Percentiles rank a stretch among this genome's conserved stretches.
Conservation (phyloP, 2,797 vertebrate genomes). For the Nyctalus aviator region DNA sequence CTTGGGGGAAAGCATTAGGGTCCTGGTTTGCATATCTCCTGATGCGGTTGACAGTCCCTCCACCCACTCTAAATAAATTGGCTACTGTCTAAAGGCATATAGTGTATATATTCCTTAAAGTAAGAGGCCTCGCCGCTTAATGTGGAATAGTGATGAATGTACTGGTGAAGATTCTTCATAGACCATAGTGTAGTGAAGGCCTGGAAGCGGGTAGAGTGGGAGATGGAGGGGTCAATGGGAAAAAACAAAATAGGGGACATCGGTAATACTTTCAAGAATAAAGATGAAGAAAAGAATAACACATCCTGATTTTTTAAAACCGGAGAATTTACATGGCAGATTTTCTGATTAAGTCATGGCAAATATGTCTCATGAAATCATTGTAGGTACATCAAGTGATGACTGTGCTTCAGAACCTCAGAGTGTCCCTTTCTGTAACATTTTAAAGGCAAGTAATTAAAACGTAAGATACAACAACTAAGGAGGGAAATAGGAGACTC, state of each 20-base stretch:
- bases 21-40: background rate
- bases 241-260: too few species aligned
- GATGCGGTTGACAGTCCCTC: background rate
- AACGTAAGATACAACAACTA: background rate
- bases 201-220: too few species aligned
- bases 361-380: background rate
- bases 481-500: background rate
- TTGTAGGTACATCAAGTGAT: background rate
- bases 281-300: background rate
- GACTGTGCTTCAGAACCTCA: background rate
- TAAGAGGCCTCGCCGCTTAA: background rate
- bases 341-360: constrained; percentile 9
- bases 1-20: background rate
- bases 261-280: too few species aligned
- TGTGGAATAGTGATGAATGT: background rate
- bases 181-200: too few species aligned
- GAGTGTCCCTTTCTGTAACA: background rate
- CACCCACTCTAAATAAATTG: background rate
- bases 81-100: background rate
- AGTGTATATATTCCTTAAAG: background rate
- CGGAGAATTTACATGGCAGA: background rate
- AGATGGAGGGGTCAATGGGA: too few species aligned
- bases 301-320: background rate
- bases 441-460: constrained; percentile 48
- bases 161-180: background rate